phyloP scores from a whole-genome alignment of 2,113 vertebrate species.

The Arenaria interpres region DNA sequence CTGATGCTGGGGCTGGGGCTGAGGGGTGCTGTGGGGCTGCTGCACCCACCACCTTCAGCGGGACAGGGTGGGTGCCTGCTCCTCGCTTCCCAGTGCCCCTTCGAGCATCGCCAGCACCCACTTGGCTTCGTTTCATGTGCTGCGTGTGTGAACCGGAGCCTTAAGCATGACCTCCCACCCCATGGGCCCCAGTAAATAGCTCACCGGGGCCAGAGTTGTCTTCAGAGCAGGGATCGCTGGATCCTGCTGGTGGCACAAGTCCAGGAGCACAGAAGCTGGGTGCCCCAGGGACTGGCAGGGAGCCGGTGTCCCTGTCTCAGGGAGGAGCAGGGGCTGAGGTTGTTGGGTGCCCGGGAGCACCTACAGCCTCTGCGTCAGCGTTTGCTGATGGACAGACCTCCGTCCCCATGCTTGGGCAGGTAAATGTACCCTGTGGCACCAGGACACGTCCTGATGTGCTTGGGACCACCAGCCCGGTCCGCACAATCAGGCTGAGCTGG shows the following conservation, averaged over 20 bases:
- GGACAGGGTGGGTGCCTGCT: no score
- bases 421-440: fast-evolving
- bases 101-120: fast-evolving
- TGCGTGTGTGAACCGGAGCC: background rate
- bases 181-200: fast-evolving
- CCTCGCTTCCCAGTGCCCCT: fast-evolving
- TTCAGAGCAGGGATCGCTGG: fast-evolving
- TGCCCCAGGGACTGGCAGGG: fast-evolving
- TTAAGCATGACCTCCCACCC: background rate
- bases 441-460: fast-evolving
- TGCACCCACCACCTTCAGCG: fast-evolving
- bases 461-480: background rate
- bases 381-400: background rate
- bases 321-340: background rate
- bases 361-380: fast-evolving
- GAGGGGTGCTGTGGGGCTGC: fast-evolving
- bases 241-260: fast-evolving
- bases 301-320: background rate
- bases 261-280: fast-evolving
- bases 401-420: background rate
- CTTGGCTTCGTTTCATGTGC: background rate
- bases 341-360: background rate
- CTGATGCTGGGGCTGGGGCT: fast-evolving
- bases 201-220: fast-evolving
- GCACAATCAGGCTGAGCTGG: fast-evolving